A percentile compares a stretch with the other conserved stretches of the same genome.
phyloP scores from a whole-genome alignment of 2,113 vertebrate genomes.

The Paramisgurnus dabryanus region DNA sequence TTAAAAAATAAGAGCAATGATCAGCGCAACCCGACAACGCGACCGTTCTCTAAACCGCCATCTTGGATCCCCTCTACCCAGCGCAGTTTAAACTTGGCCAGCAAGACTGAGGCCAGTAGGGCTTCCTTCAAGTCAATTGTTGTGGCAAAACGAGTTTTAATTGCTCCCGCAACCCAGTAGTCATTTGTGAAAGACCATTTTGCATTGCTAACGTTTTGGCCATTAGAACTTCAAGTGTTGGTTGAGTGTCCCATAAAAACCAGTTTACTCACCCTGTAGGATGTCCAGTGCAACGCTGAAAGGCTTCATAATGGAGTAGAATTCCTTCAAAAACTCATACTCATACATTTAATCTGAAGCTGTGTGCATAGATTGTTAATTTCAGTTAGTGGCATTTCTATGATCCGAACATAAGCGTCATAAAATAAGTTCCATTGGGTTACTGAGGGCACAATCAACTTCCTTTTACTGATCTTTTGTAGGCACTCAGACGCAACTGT shows the following conservation, averaged over 20 bases:
- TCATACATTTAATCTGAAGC: too few species aligned
- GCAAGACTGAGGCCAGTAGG: slow-evolving; percentile 22
- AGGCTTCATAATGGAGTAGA: too few species aligned
- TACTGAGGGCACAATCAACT: too few species aligned
- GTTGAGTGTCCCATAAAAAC: slow-evolving; percentile 19
- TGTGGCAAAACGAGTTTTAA: slow-evolving; percentile 20
- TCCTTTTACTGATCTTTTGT: too few species aligned
- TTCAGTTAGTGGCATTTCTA: too few species aligned
- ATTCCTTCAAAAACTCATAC: too few species aligned
- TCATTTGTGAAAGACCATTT: slow-evolving; percentile 1
- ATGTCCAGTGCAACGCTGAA: slow-evolving; percentile 1
- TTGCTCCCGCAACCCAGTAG: not conserved
- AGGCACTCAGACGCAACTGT: too few species aligned
- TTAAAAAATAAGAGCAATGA: too few species aligned
- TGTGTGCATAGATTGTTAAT: too few species aligned
- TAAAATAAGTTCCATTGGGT: too few species aligned
- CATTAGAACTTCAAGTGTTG: not conserved
- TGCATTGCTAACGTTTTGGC: not conserved
- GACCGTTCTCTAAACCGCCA: not conserved
- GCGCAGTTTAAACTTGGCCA: slow-evolving; percentile 26
- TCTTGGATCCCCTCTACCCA: not conserved
- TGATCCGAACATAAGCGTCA: too few species aligned
- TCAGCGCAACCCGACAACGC: too few species aligned
- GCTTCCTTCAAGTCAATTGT: slow-evolving; percentile 14
- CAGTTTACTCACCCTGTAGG: not conserved